Evolutionary conservation across 2,113 vertebrate genomes (phyloP), one percentile per base, ranked within the genome.

Genomic region (Lanius collurio): DNA sequence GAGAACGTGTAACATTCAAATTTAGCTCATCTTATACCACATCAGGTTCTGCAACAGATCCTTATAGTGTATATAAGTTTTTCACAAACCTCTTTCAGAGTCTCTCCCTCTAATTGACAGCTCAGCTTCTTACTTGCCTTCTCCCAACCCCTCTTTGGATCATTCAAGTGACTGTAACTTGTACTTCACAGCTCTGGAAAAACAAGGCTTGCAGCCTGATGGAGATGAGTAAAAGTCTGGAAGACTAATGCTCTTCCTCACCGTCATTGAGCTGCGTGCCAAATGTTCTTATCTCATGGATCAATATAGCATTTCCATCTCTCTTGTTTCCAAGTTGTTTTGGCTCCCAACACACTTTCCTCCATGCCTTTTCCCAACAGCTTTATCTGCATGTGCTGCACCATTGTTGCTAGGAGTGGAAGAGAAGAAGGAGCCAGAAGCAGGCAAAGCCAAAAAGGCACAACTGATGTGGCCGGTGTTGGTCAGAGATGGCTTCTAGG

Each of bases 381-480:
- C 37, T 64, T 81, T 68, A 26, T 62, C 76, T 13, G 11, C 6
- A 7, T 18, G 10, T 86, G 80, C 64, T 89, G 59, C 31, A 24
- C 44, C 24, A 13, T 23, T 47, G 19, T 8, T 47, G n/a, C 31
- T 57, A 73, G 42, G 27, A 33, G 7, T 35, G 33, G 42, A 71
- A 52, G 28, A 89, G 70, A 30, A 50, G 44, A 39, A 79, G 44
- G 60, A 90, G 39, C 15, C n/a, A 30, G 62, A n/a, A 62, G 31
- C 26, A 53, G 26, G 39, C 30, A 35, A 63, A 84, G 47, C 56
- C 52, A 44, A 55, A 70, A 31, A 6, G 16, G 19, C 42, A 20
- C 1, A 7, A 53, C 22, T 0, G 0, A 6, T 17, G 31, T 49
- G 46, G 24, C 33, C 1, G 0, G 13, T 5, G 4, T 69, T 82